Percentiles rank a stretch among this genome's conserved stretches.
phyloP scores from a whole-genome alignment of 2,888 invertebrate species.

The Marronus borbonicus region DNA sequence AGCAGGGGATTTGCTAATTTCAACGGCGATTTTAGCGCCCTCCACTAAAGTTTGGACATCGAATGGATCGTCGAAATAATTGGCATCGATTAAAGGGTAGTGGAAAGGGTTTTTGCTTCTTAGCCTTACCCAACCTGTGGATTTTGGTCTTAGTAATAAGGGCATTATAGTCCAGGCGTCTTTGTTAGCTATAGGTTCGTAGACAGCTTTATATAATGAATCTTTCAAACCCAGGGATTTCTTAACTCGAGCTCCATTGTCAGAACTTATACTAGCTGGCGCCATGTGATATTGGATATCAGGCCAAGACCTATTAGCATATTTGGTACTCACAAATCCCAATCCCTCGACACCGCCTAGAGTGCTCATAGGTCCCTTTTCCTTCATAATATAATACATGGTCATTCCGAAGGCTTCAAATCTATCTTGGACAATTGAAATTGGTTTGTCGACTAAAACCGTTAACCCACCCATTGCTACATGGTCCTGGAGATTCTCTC shows the following conservation, averaged over 20 bases:
- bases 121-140: conserved; percentile 84
- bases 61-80: conserved; percentile 88
- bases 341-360: conserved; percentile 91
- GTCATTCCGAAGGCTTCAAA: conserved; percentile 83
- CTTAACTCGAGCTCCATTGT: conserved; percentile 79
- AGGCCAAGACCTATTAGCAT: conserved; percentile 87
- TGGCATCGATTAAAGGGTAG: conserved; percentile 91
- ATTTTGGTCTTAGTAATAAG: conserved; percentile 84
- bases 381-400: conserved; percentile 85
- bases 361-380: conserved; percentile 89
- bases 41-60: conserved; percentile 88
- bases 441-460: conserved; percentile 86
- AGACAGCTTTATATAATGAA: conserved; percentile 84
- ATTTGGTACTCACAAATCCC: conserved; percentile 89
- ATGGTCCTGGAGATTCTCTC: conserved; percentile 90
- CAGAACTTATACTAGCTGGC: conserved; percentile 89
- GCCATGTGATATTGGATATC: conserved; percentile 96
- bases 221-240: conserved; percentile 88
- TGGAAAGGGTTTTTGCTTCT: conserved; percentile 88
- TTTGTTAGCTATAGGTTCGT: conserved; percentile 84
- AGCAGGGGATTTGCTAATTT: conserved; percentile 82
- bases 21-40: conserved; percentile 83
- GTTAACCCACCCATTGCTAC: conserved; percentile 89
- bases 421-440: conserved; percentile 86
- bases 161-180: conserved; percentile 91